Percentiles rank a stretch among this genome's conserved stretches.
Conservation (phyloP, 2,888 invertebrate genomes). For the Spodoptera littoralis region DNA sequence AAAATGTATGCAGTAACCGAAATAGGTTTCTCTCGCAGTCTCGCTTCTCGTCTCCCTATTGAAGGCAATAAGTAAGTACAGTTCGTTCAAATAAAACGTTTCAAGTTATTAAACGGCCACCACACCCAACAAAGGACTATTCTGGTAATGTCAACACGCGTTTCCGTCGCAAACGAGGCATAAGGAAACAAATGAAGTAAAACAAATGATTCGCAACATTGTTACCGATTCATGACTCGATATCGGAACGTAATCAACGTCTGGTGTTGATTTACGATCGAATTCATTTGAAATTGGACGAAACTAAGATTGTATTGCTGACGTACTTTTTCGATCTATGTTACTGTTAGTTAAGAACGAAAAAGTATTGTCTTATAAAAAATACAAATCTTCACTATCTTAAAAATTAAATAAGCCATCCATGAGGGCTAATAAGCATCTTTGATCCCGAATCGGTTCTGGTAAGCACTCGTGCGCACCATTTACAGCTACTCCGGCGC, state of each 20-base stretch:
- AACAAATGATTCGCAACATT: slow-evolving; percentile 77
- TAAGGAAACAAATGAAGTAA: slow-evolving; percentile 77
- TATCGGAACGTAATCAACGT: slow-evolving; percentile 30
- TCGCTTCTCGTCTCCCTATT: slow-evolving; percentile 37
- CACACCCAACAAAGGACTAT: slow-evolving; percentile 80
- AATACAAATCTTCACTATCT: neutral
- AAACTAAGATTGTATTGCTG: too few relatives aligned
- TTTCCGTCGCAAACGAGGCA: slow-evolving; percentile 74
- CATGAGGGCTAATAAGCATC: too few relatives aligned
- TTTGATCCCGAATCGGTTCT: slow-evolving; percentile 15
- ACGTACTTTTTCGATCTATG: too few relatives aligned
- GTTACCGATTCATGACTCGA: slow-evolving; percentile 50
- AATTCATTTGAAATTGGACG: neutral
- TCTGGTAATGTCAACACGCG: slow-evolving; percentile 79
- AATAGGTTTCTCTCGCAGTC: slow-evolving; percentile 47
- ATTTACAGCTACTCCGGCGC: slow-evolving; percentile 40
- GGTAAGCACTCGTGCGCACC: slow-evolving; percentile 26
- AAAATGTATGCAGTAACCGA: slow-evolving; percentile 34
- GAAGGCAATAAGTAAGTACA: slow-evolving; percentile 52
- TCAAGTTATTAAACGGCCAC: slow-evolving; percentile 62
- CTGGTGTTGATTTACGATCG: slow-evolving; percentile 1
- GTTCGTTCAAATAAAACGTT: slow-evolving; percentile 59
- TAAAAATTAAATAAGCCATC: too few relatives aligned
- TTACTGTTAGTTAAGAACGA: too few relatives aligned
- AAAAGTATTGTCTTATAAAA: neutral